Evolutionary conservation across 1,140 invertebrate species (phyloP).

Genomic region (Drosophila pseudoananassae): DNA sequence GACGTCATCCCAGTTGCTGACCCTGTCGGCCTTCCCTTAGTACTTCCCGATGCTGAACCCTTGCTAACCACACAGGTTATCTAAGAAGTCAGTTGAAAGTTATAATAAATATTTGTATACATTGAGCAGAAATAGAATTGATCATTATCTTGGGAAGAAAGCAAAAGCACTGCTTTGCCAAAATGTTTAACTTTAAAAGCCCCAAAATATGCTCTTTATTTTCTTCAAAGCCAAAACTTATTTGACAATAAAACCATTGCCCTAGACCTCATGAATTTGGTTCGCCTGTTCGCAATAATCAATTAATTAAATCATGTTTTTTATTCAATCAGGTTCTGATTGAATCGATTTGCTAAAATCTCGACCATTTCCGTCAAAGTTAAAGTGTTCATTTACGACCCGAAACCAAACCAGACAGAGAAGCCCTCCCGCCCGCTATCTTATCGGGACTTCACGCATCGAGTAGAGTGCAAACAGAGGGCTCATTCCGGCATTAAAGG

Average conservation of each 20-base stretch:
- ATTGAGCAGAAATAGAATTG: slow-evolving; percentile 5
- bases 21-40: background rate
- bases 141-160: background rate
- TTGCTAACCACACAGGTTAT: slow-evolving; percentile 20
- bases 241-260: background rate
- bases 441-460: slow-evolving; percentile 25
- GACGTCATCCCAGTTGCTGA: slow-evolving; percentile 10
- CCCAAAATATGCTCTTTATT: background rate
- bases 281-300: background rate
- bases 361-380: background rate
- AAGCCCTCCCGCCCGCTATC: slow-evolving; percentile 5
- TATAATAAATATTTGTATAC: slow-evolving; percentile 30
- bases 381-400: slow-evolving; percentile 18
- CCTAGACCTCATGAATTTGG: no score
- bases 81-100: background rate
- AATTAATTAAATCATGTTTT: slow-evolving; percentile 1
- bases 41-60: slow-evolving; percentile 9
- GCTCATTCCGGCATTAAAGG: slow-evolving; percentile 37
- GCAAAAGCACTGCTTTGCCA: no score
- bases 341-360: slow-evolving; percentile 4
- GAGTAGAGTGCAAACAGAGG: slow-evolving; percentile 44
- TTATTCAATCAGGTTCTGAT: background rate
- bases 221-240: background rate
- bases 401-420: slow-evolving; percentile 18
- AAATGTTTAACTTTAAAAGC: no score